Evolutionary conservation across 2,113 vertebrate genomes (phyloP), one percentile per base, ranked within the genome.

Genomic region (Equus przewalskii): DNA sequence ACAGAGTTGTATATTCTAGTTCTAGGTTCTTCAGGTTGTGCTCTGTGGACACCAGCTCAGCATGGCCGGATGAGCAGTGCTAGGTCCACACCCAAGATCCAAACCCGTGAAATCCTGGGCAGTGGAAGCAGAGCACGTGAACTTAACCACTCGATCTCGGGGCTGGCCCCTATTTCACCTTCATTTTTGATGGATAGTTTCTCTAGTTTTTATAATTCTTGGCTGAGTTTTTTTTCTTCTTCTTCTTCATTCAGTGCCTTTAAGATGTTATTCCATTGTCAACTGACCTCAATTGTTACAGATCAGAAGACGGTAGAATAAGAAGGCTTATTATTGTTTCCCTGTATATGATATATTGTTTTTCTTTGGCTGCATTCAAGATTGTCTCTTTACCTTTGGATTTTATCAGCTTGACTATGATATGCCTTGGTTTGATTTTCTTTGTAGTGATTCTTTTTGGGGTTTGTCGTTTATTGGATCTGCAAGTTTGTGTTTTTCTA

Each of bases 161-260:
- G 49, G 49, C 49, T 49, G 49, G 7, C 49, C 49, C 49, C 49
- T 41, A 41, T 41, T 41, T 96, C 58, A 60, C 26, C 26, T 89
- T 80, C 64, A 65, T 41, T 89, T 90, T 46, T 89, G 28, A 22
- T 78, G 4, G 28, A n/a, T 78, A 76, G 24, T 78, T 78, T 92
- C 36, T 95, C 21, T 84, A 56, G 56, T 46, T 95, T 84, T 80
- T 79, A 44, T 85, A 93, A 93, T 89, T 93, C 28, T 58, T 80
- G 2, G 18, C 44, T 64, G 36, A 94, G 3, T 19, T 15, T 41
- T 26, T 67, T 26, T 30, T 51, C 36, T 54, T 14, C 33, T 54
- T 65, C 5, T 49, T 78, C 4, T 84, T 96, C 11, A 49, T 49
- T 75, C 30, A 72, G 33, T 73, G 36, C 30, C 65, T 33, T 97